These are phyloP conservation scores for Cichladusa arquata DNA, from an alignment of 2,113 vertebrate genomes.

Conservation along the genomic window DNA sequence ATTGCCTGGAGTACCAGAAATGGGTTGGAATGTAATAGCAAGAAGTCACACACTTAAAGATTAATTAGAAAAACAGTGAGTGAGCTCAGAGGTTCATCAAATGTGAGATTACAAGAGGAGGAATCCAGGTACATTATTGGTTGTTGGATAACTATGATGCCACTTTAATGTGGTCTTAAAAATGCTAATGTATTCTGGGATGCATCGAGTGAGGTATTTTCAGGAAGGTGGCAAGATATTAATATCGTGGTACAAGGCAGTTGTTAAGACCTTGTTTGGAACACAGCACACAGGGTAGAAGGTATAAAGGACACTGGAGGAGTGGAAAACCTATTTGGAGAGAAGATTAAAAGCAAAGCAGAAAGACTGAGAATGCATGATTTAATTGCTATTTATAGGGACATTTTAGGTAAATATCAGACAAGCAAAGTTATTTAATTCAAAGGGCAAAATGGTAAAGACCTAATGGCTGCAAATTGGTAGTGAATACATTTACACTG, in stretches of 20 bases:
- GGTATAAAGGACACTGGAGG: neutral
- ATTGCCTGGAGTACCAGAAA: constrained; percentile 13
- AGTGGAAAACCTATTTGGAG: constrained; percentile 1
- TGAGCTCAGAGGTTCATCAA: constrained; percentile 11
- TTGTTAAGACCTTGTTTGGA: constrained; percentile 36
- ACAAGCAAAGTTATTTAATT: neutral
- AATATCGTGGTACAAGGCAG: constrained; percentile 9
- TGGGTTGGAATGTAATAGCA: constrained; percentile 3
- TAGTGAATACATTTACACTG: neutral
- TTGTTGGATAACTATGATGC: neutral
- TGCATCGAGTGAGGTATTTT: constrained; percentile 31
- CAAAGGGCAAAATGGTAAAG: neutral
- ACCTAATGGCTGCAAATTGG: neutral
- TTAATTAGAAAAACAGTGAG: constrained; percentile 25
- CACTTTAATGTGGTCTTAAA: constrained; percentile 40
- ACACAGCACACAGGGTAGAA: neutral
- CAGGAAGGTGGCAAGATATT: neutral
- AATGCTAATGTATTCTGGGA: constrained; percentile 55
- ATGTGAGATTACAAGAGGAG: constrained; percentile 11
- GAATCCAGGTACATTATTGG: neutral
- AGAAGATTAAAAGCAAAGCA: neutral
- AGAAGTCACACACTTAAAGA: constrained; percentile 49
- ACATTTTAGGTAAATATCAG: neutral
- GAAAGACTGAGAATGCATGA: neutral
- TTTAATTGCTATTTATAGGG: constrained; percentile 1